phyloP scores from a whole-genome alignment of 2,797 vertebrate genomes.

The Lophius americanus region DNA sequence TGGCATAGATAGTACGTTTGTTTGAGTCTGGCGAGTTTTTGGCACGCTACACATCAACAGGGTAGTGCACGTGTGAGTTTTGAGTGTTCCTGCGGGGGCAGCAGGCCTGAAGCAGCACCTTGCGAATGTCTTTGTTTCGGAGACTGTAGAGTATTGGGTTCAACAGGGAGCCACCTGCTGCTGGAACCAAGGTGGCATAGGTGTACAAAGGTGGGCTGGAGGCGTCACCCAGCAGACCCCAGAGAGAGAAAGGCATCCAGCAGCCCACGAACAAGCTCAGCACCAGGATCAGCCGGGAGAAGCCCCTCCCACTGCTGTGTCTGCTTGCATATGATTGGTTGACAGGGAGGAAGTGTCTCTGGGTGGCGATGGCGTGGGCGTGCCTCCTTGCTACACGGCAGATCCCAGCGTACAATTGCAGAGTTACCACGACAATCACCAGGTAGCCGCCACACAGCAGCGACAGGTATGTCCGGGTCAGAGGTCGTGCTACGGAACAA shows the following conservation, averaged over 20 bases:
- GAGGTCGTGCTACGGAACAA: slow-evolving; percentile 88
- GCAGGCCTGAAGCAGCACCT: slow-evolving; percentile 87
- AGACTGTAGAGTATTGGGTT: slow-evolving; percentile 95
- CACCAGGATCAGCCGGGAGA: slow-evolving; percentile 87
- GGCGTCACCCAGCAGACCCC: slow-evolving; percentile 88
- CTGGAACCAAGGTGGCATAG: slow-evolving; percentile 89
- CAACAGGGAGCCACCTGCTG: slow-evolving; percentile 92
- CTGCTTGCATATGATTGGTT: slow-evolving; percentile 82
- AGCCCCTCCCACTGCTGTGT: slow-evolving; percentile 85
- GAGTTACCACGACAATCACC: slow-evolving; percentile 84
- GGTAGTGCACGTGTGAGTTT: slow-evolving; percentile 82
- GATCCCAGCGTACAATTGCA: slow-evolving; percentile 93
- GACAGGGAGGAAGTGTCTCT: slow-evolving; percentile 88
- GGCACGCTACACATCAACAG: slow-evolving; percentile 87
- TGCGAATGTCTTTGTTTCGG: slow-evolving; percentile 93
- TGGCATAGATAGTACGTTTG: slow-evolving; percentile 54
- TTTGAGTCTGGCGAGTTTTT: slow-evolving; percentile 24
- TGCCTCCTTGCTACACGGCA: slow-evolving; percentile 89
- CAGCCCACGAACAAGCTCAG: slow-evolving; percentile 91
- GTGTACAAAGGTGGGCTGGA: slow-evolving; percentile 87
- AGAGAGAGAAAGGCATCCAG: slow-evolving; percentile 94
- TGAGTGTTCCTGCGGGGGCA: slow-evolving; percentile 80
- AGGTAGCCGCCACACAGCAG: slow-evolving; percentile 89
- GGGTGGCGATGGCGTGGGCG: slow-evolving; percentile 93
- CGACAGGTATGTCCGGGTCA: slow-evolving; percentile 88